Percentiles rank a stretch among this genome's conserved stretches.
Evolutionary conservation across 2,113 vertebrate species (phyloP).

Genomic region (Callithrix jacchus): DNA sequence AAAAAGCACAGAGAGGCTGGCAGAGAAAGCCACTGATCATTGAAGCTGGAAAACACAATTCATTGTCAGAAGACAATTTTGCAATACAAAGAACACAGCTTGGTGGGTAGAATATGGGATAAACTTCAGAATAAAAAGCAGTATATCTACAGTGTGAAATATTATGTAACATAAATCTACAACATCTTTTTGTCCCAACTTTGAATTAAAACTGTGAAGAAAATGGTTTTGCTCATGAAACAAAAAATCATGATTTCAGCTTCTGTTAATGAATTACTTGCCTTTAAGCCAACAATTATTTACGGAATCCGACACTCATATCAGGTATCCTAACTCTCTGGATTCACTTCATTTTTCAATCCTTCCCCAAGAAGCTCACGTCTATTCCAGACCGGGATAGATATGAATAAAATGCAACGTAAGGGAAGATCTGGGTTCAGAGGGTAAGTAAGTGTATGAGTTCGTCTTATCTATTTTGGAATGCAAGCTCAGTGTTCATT

Average conservation of each 20-base stretch:
- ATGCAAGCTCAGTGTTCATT: not conserved
- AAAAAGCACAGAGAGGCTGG: constrained; percentile 18
- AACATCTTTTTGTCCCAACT: not conserved
- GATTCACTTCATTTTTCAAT: not conserved
- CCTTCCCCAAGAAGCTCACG: not conserved
- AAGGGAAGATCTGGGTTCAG: not conserved
- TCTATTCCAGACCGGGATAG: not conserved
- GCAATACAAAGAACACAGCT: constrained; percentile 31
- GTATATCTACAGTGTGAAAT: not conserved
- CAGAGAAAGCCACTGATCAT: constrained; percentile 43
- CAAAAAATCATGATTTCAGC: not conserved
- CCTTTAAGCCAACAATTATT: constrained; percentile 7
- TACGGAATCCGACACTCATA: not conserved
- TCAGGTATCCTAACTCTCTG: not conserved
- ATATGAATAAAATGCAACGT: not conserved
- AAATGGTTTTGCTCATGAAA: not conserved
- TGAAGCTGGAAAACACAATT: constrained; percentile 47
- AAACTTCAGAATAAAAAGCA: constrained; percentile 9
- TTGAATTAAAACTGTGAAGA: constrained; percentile 14
- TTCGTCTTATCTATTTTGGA: not conserved
- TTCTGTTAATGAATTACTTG: constrained; percentile 37
- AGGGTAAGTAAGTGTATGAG: not conserved
- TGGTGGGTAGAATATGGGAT: not conserved
- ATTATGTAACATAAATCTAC: not conserved
- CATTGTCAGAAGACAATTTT: constrained; percentile 34